Base-by-base conservation (phyloP, 2,888 invertebrate genomes). In the Scaeva pyrastri region DNA sequence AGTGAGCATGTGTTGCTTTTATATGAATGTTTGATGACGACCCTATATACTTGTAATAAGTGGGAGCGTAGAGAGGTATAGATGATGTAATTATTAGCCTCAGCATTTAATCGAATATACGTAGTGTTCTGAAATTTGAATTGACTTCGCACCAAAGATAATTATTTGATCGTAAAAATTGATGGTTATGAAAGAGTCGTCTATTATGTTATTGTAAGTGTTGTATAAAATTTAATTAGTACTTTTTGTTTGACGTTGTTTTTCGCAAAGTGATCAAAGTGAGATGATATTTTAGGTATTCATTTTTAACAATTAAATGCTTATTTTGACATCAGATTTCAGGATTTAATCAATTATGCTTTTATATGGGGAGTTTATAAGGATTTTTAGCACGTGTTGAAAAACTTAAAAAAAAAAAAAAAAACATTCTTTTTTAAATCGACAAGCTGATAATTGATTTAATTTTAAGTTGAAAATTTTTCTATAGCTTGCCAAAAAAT, bases 1-100 rank as follows among this genome's bases (percentile, higher is more conserved):
- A 3, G 12, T 50, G 6, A 11, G 43, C 8, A 31, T 43, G 45
- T 48, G n/a, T 48, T 66, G 16, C 16, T 66, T 66, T 66, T 48
- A 21, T 36, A 12, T 48, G 14, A n/a, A n/a, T 31, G 8, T 19
- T 64, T 45, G 7, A 48, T 66, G 14, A 8, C 48, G 31, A 31
- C 14, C 66, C 31, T 36, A 48, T 6, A 48, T n/a, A n/a, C n/a
- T n/a, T n/a, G n/a, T n/a, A 12, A 2, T 31, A 31, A 19, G 23
- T 26, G 8, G 31, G 19, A n/a, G 66, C 52, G 52, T 31, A 19
- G 5, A 31, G 8, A 1, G 31, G 8, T 5, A 31, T 58, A 36
- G 48, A 26, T 66, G 19, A 66, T 66, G 31, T 36, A 48, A 66
- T 66, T n/a, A n/a, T n/a, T 66, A 48, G 66, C 31, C 31, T 19